Evolutionary conservation across 2,113 vertebrate genomes (phyloP), one percentile per base, ranked within the genome.

Genomic region (Sorex araneus): DNA sequence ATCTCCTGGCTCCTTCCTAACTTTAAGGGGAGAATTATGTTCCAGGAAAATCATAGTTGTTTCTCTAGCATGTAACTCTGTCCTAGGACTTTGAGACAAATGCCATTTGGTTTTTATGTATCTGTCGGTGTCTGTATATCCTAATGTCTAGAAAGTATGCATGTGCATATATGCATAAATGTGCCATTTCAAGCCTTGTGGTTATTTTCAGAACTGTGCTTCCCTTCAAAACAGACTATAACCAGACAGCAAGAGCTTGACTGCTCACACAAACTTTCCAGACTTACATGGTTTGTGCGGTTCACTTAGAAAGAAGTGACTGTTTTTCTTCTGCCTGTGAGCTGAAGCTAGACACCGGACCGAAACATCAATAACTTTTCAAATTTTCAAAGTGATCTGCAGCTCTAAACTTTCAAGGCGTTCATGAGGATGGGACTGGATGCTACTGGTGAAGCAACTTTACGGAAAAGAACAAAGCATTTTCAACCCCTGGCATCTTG

Each of bases 141-240:
- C 34, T 77, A 91, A 40, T 57, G 63, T n/a, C 36, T n/a, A 67
- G 16, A 23, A 67, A 13, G n/a, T 12, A 10, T 50, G 43, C 30
- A 7, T 34, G 47, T 50, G 8, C 19, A 13, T 23, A 40, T 15
- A 50, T 30, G 73, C 60, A 73, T 81, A 75, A 94, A 94, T 87
- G 87, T 87, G 82, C 57, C 71, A 93, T 93, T 87, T 95, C 80
- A 69, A 40, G 88, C 54, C 79, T 93, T 28, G 36, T 54, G 83
- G 69, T 80, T 92, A 90, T 88, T 97, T 95, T 96, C 88, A 95
- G 89, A 94, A 92, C 60, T 71, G 79, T n/a, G 85, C 36, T 60
- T 0, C 0, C 74, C 90, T 86, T 93, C 76, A 91, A 30, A 84
- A 70, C 60, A 86, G 71, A 82, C 57, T 70, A 27, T 25, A 67